Percentiles rank a stretch among this genome's conserved stretches.
These are phyloP conservation scores for Hephaestus fuliginosus DNA, from an alignment of 2,797 vertebrate genomes.

Conservation along the genomic window DNA sequence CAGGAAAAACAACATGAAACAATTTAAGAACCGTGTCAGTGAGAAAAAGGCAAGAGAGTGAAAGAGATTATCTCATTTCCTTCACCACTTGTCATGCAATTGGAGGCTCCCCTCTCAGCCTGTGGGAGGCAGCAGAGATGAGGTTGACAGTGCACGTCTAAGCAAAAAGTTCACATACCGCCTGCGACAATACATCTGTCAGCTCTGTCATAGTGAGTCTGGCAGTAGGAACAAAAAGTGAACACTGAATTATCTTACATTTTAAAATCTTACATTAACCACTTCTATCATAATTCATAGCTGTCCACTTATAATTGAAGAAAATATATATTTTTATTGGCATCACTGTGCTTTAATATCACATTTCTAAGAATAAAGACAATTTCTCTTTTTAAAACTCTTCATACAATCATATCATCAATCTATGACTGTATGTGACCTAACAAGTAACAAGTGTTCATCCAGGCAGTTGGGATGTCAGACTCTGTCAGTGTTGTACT, in stretches of 20 bases:
- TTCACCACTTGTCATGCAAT: conserved; percentile 73
- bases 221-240: not conserved
- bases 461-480: not conserved
- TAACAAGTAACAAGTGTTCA: conserved; percentile 12
- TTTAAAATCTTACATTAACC: not conserved
- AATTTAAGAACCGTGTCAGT: conserved; percentile 77
- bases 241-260: not conserved
- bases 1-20: conserved; percentile 82
- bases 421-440: too few species aligned
- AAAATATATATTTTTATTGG: not conserved
- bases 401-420: not conserved
- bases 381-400: conserved; percentile 1
- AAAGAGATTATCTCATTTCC: conserved; percentile 78
- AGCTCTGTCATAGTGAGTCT: not conserved
- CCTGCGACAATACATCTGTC: not conserved
- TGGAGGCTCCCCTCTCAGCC: conserved; percentile 37
- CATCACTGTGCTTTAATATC: too few species aligned
- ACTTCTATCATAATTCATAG: not conserved
- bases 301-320: not conserved
- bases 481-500: conserved; percentile 24
- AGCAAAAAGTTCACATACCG: conserved; percentile 40
- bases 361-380: not conserved
- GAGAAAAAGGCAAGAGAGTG: conserved; percentile 63
- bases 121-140: conserved; percentile 63
- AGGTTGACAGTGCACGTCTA: conserved; percentile 38